phyloP scores from a whole-genome alignment of 1,140 invertebrate species.

The Scaptomyza graminum region DNA sequence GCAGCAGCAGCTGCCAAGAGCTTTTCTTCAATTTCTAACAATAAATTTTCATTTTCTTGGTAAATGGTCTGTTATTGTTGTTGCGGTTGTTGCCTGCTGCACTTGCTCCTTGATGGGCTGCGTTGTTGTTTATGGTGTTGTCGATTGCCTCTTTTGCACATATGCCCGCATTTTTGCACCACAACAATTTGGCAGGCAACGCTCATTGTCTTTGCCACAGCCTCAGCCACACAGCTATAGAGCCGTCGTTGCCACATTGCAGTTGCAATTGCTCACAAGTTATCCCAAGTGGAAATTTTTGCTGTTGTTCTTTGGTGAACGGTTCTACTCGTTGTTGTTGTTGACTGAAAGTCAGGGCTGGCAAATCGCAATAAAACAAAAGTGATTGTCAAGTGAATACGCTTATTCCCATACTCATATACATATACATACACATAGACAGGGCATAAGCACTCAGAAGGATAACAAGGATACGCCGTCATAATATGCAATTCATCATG shows the following conservation, averaged over 20 bases:
- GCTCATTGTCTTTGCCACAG: conserved; percentile 70
- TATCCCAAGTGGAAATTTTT: conserved; percentile 80
- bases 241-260: conserved; percentile 53
- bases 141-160: conserved; percentile 73
- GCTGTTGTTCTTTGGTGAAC: conserved; percentile 55
- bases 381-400: conserved; percentile 82
- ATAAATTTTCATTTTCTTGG: conserved; percentile 83
- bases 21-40: conserved; percentile 82
- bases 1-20: conserved; percentile 29
- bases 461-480: conserved; percentile 13
- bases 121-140: conserved; percentile 42
- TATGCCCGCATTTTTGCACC: conserved; percentile 80
- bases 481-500: conserved; percentile 77
- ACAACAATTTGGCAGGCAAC: conserved; percentile 79
- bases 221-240: conserved; percentile 20
- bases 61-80: conserved; percentile 63
- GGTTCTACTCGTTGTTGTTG: conserved; percentile 35
- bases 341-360: conserved; percentile 43
- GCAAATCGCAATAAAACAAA: conserved; percentile 78
- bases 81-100: conserved; percentile 12
- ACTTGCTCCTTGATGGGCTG: conserved; percentile 26
- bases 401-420: conserved; percentile 58
- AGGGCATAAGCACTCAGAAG: conserved; percentile 1
- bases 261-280: conserved; percentile 81
- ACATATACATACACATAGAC: conserved; percentile 5